phyloP scores from a whole-genome alignment of 2,888 invertebrate genomes.

The Adelognathus sp. region DNA sequence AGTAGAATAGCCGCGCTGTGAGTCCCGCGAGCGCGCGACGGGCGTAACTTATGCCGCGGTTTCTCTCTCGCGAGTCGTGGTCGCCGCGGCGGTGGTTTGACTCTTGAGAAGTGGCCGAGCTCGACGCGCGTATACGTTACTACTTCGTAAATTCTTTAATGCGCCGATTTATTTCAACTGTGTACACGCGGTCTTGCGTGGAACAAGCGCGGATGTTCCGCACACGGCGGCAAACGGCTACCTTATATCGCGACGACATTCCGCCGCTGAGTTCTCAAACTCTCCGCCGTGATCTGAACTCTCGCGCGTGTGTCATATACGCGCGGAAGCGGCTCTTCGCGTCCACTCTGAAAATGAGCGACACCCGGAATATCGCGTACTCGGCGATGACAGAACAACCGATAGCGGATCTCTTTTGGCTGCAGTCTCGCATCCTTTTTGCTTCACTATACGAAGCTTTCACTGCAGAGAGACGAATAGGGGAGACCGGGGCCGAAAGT shows the following conservation, averaged over 20 bases:
- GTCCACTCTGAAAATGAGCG: conserved; percentile 8
- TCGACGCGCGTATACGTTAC: conserved; percentile 42
- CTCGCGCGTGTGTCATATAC: conserved; percentile 27
- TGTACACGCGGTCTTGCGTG: conserved; percentile 50
- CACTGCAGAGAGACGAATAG: background rate
- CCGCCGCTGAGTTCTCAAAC: conserved; percentile 38
- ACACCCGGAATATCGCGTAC: conserved; percentile 32
- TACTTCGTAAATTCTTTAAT: conserved; percentile 67
- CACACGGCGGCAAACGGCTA: conserved; percentile 40
- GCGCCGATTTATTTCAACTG: conserved; percentile 65
- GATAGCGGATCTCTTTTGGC: conserved; percentile 60
- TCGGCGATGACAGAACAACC: conserved; percentile 51
- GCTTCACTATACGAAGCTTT: background rate
- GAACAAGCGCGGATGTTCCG: conserved; percentile 46
- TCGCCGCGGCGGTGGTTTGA: background rate
- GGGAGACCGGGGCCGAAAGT: no score
- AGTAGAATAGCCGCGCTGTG: conserved; percentile 43
- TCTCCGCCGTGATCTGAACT: background rate
- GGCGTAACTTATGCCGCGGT: conserved; percentile 52
- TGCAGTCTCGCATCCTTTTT: conserved; percentile 1
- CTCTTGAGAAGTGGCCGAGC: conserved; percentile 29
- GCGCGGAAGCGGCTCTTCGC: conserved; percentile 28
- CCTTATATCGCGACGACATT: conserved; percentile 52
- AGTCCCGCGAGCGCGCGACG: conserved; percentile 33
- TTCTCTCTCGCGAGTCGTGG: conserved; percentile 14